A percentile compares a stretch with the other conserved stretches of the same genome.
Conservation (phyloP, 2,888 invertebrate species). For the Thyatira batis region DNA sequence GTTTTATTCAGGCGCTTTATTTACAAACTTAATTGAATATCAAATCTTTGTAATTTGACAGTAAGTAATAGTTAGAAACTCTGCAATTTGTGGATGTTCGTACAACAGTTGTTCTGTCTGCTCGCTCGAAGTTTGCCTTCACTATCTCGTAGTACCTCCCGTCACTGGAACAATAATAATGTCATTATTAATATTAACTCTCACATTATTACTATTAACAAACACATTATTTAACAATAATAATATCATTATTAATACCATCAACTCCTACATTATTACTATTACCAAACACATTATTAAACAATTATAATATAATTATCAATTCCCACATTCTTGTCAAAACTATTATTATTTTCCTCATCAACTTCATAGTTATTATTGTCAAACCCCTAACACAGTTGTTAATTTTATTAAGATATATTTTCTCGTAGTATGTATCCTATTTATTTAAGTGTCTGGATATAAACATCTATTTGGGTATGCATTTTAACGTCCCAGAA, state of each 20-base stretch:
- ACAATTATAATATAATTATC: too few relatives aligned
- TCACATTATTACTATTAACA: neutral
- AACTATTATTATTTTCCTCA: too few relatives aligned
- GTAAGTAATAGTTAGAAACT: slow-evolving; percentile 95
- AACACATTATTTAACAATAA: too few relatives aligned
- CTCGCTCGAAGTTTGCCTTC: slow-evolving; percentile 99
- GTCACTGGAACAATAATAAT: slow-evolving; percentile 85
- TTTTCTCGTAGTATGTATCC: too few relatives aligned
- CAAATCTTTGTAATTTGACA: slow-evolving; percentile 96
- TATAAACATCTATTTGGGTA: too few relatives aligned
- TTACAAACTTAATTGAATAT: slow-evolving; percentile 89
- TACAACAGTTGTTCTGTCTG: slow-evolving; percentile 97
- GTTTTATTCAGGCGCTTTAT: neutral
- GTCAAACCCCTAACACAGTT: too few relatives aligned
- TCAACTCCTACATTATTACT: neutral
- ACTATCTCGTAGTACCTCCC: slow-evolving; percentile 99
- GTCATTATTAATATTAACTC: neutral
- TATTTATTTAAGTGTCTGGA: too few relatives aligned
- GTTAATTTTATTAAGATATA: too few relatives aligned
- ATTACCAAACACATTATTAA: neutral
- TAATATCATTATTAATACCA: neutral
- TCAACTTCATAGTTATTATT: too few relatives aligned
- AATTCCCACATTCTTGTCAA: too few relatives aligned
- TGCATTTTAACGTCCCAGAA: too few relatives aligned
- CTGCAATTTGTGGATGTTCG: slow-evolving; percentile 97